Conservation (phyloP, 1,140 invertebrate species). For the Eulimnadia texana region DNA sequence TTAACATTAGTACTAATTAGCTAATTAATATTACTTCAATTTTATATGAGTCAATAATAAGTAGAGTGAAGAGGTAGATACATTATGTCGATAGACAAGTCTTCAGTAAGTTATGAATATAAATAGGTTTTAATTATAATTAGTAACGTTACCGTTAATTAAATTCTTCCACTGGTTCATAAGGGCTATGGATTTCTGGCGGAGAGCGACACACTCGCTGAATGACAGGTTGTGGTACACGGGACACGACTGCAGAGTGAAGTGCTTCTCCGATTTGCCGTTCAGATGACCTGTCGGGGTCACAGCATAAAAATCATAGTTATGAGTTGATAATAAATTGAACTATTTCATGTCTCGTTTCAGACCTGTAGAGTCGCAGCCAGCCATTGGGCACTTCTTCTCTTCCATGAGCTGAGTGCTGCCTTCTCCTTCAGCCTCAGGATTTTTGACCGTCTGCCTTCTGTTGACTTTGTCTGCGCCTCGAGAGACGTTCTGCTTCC, state of each 20-base stretch:
- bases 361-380: slow-evolving; percentile 73
- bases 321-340: slow-evolving; percentile 20
- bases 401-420: slow-evolving; percentile 30
- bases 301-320: too few species aligned
- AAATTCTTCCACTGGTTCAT: neutral
- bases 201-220: slow-evolving; percentile 44
- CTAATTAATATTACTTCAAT: too few species aligned
- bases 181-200: neutral
- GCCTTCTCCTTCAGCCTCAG: slow-evolving; percentile 15
- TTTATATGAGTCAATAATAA: too few species aligned
- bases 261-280: slow-evolving; percentile 64
- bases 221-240: slow-evolving; percentile 74
- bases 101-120: too few species aligned
- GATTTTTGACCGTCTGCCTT: slow-evolving; percentile 8
- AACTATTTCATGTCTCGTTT: slow-evolving; percentile 18
- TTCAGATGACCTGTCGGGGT: slow-evolving; percentile 35
- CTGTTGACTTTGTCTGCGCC: slow-evolving; percentile 14
- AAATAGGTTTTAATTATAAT: too few species aligned
- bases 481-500: neutral
- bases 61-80: too few species aligned
- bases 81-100: too few species aligned
- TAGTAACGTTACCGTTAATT: neutral
- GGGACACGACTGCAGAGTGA: slow-evolving; percentile 75
- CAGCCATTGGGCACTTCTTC: slow-evolving; percentile 65
- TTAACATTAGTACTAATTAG: too few species aligned